phyloP scores from a whole-genome alignment of 2,113 vertebrate genomes.

The Hipposideros armiger region DNA sequence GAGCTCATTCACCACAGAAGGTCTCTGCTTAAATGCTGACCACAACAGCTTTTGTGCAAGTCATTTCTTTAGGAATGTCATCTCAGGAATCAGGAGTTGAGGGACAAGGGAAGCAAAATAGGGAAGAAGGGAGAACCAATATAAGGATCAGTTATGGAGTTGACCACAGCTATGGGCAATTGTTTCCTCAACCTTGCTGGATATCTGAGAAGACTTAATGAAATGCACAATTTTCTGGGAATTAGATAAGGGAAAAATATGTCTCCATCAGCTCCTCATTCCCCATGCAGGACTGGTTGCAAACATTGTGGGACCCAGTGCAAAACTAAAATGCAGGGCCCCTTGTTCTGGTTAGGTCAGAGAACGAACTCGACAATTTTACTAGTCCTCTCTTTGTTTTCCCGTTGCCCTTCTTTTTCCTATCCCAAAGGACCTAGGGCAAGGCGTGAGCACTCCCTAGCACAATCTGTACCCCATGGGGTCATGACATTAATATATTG shows the following conservation, averaged over 20 bases:
- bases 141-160: background rate
- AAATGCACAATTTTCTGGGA: background rate
- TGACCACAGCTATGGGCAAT: background rate
- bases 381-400: background rate
- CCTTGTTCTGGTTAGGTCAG: background rate
- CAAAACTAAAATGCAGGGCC: no score
- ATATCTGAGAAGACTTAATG: background rate
- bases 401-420: background rate
- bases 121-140: background rate
- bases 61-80: conserved; percentile 32
- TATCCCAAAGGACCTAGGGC: background rate
- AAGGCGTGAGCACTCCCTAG: background rate
- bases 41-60: background rate
- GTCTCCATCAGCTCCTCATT: conserved; percentile 14
- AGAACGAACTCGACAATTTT: background rate
- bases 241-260: background rate
- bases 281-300: background rate
- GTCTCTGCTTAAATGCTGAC: conserved; percentile 25
- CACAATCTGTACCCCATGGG: background rate
- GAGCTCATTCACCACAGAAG: background rate
- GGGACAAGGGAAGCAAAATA: background rate
- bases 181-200: background rate
- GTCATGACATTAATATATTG: background rate
- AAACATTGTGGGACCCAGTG: background rate
- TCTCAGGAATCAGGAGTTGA: background rate